These are phyloP conservation scores for Microplitis deprimator DNA, from an alignment of 2,888 invertebrate genomes.

Conservation along the genomic window DNA sequence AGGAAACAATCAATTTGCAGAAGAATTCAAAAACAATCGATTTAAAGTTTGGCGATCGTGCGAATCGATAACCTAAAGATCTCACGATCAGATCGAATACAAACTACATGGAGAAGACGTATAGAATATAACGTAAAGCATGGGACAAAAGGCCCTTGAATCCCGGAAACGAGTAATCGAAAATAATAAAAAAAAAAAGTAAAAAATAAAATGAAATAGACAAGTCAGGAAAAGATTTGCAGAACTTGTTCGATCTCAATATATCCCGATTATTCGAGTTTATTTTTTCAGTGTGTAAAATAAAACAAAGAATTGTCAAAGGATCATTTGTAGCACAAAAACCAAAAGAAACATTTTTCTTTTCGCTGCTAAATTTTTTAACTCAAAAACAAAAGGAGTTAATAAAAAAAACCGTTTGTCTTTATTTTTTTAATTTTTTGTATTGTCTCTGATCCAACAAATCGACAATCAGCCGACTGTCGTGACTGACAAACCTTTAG, in stretches of 20 bases:
- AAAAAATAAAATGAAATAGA: slow-evolving; percentile 31
- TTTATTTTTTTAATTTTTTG: neutral
- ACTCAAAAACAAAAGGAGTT: slow-evolving; percentile 6
- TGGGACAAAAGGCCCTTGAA: slow-evolving; percentile 35
- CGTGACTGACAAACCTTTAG: slow-evolving; percentile 56
- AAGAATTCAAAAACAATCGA: slow-evolving; percentile 33
- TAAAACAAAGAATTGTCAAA: neutral
- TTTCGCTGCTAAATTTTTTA: too few species aligned
- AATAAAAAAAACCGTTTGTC: slow-evolving; percentile 11
- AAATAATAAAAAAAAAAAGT: slow-evolving; percentile 16
- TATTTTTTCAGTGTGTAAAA: neutral
- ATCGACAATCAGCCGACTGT: slow-evolving; percentile 47
- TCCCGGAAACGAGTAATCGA: slow-evolving; percentile 37
- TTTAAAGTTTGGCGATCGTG: slow-evolving; percentile 30
- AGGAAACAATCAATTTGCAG: slow-evolving; percentile 34
- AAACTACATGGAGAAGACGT: slow-evolving; percentile 21
- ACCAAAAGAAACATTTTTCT: neutral
- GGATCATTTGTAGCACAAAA: neutral
- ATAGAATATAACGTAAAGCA: slow-evolving; percentile 31
- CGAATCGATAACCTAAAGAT: slow-evolving; percentile 44
- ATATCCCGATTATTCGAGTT: slow-evolving; percentile 32
- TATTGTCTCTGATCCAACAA: slow-evolving; percentile 6
- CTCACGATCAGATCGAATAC: slow-evolving; percentile 41
- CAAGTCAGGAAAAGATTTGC: slow-evolving; percentile 47
- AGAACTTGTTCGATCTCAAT: slow-evolving; percentile 39